Base-by-base conservation (phyloP, 2,113 vertebrate species). In the Cervus canadensis region DNA sequence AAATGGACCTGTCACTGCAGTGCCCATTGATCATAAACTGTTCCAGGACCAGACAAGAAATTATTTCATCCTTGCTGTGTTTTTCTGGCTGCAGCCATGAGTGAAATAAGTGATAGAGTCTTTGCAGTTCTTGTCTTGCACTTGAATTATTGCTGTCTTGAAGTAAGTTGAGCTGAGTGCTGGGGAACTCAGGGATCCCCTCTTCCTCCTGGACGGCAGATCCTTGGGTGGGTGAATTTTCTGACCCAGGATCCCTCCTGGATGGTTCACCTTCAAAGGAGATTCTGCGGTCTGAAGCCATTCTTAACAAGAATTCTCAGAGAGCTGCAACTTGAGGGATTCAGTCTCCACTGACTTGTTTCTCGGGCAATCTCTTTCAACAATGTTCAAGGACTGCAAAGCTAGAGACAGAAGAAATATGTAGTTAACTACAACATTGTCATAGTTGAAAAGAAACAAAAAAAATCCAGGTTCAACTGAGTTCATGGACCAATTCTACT, bases 81-180 rank as follows among this genome's bases (percentile, higher is more conserved):
- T 93, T 97, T 89, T 95, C 95, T 79, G 92, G 43, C 43, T 89
- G 60, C 17, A 97, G 56, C 83, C 96, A 87, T 0, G 43, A 87
- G 36, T 79, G 62, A 83, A 96, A 93, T 56, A 60, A 45, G 3
- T 71, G 64, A 14, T 40, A 92, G 50, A 96, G 84, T 50, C 50
- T 93, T n/a, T 50, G 33, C 14, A 96, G 12, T 28, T 92, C 92
- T 25, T 87, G 84, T 10, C 48, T 92, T 79, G 74, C 74, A 57
- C 25, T 1, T 2, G 28, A 90, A 21, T 86, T 25, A 64, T 23
- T 40, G 16, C 33, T 43, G 13, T 40, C 54, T 52, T 60, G 78
- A 50, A 88, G 59, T 60, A 85, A 45, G 15, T 19, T 14, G 30
- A 88, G 64, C 15, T 52, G 36, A 59, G 5, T 56, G 48, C 12